Base-by-base conservation (phyloP, 2,797 vertebrate genomes). In the Tarsius wallacei region DNA sequence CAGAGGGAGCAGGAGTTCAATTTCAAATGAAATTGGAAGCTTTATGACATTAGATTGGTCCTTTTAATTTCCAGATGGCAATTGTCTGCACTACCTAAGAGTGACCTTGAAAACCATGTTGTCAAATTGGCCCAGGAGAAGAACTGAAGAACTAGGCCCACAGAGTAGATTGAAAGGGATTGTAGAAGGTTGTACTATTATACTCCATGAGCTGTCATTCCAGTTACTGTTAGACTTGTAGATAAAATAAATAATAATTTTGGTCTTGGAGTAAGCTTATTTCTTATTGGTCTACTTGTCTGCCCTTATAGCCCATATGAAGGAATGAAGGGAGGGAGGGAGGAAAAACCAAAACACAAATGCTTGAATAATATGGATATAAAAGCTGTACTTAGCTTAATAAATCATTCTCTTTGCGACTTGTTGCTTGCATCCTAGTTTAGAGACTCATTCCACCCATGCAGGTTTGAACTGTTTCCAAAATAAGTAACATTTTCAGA, bases 401-500 rank as follows among this genome's bases (percentile, higher is more conserved):
- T 61, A 83, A 96, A 93, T 68, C 49, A 70, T 71, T 92, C 47
- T 87, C 26, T 86, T 97, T 80, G 82, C 95, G 83, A 97, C 57
- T 82, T 66, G 71, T 93, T 97, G 96, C 93, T 87, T 93, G 16
- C 22, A 86, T 95, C 33, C 42, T 91, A 49, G 33, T 91, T 70
- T 91, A 51, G 96, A 97, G 78, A 90, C 53, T 98, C 93, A 91
- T 90, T 80, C 87, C 63, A 76, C 83, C 70, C 93, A 85, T 82
- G 59, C 85, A 97, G 82, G 87, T 12, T 49, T 97, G 90, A 94
- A 76, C 61, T 88, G 68, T 73, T 77, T 76, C 68, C 53, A 96
- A 49, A 91, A 93, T 22, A 82, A 96, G 42, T 55, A 97, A 95
- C 28, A 96, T 94, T 98, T 98, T 96, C 93, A 98, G 82, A 95